A percentile compares a stretch with the other conserved stretches of the same genome.
Evolutionary conservation across 1,140 invertebrate genomes (phyloP).

Genomic region (Heterodera carotae): DNA sequence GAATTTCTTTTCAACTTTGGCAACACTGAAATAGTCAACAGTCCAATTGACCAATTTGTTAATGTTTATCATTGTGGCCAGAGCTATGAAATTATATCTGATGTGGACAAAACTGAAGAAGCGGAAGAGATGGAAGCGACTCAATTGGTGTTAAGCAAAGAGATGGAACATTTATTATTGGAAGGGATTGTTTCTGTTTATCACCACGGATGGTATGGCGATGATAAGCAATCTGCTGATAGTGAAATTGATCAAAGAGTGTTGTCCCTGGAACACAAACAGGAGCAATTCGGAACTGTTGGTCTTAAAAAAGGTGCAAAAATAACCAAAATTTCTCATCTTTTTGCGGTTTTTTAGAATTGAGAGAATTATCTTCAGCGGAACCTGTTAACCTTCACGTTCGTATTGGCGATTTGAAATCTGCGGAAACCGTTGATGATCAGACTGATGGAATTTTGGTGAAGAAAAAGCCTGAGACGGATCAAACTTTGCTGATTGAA

Average conservation of each 20-base stretch:
- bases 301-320: neutral
- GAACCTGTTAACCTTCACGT: too few relatives aligned
- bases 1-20: neutral
- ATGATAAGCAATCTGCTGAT: neutral
- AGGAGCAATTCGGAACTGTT: neutral
- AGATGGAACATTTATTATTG: neutral
- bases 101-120: neutral
- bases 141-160: neutral
- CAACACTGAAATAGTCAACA: neutral
- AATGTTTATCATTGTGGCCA: constrained; percentile 14
- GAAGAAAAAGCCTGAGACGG: neutral
- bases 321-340: neutral
- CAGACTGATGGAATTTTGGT: neutral
- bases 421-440: neutral
- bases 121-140: neutral
- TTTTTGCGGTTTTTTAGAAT: neutral
- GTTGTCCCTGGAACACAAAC: neutral
- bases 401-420: too few relatives aligned
- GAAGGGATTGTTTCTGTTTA: constrained; percentile 14
- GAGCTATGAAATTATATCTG: neutral
- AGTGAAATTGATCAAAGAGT: neutral
- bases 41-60: constrained; percentile 26
- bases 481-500: neutral
- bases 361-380: neutral
- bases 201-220: constrained; percentile 18